Evolutionary conservation across 2,113 vertebrate species (phyloP), one percentile per base, ranked within the genome.

Genomic region (Oriolus oriolus): DNA sequence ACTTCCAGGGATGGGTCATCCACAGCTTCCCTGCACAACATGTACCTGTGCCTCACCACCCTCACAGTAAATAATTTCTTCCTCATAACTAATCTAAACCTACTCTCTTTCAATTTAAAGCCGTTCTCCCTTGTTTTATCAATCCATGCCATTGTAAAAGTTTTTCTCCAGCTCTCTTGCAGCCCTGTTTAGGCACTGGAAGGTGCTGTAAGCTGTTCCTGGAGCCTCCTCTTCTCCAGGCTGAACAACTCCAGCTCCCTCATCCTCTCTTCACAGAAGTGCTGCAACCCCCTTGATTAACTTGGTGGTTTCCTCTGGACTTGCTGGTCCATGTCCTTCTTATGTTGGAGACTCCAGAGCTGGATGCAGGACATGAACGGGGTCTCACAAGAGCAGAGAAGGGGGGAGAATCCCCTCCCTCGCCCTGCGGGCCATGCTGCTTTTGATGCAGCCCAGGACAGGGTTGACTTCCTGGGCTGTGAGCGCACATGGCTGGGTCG

Each of bases 401-500:
- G 17, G 17, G 13, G 16, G 11, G 2, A 63, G 13, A n/a, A 56
- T 35, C 20, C 24, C 16, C 30, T 17, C 26, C 3, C 30, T 47
- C 6, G 6, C 9, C n/a, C 24, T 49, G 20, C 41, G 49, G 50
- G 11, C 35, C 66, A 19, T 3, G 6, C 17, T 44, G 35, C 9
- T 73, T 80, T 31, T 5, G 31, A 16, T 50, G 31, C 2, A 37
- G 15, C 35, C 31, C 35, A 50, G 35, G 26, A 71, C 22, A 49
- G 15, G 6, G 31, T 1, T 73, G 31, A 17, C 12, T 50, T 73
- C 33, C 44, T 33, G 50, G 15, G 18, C 59, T 27, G 12, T 27
- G 27, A 65, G 27, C 0, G 0, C 33, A 33, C 18, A 11, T 13
- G 27, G 11, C 27, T 0, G 0, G 37, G 37, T 44, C 0, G 0